Evolutionary conservation across 2,888 invertebrate genomes (phyloP), one percentile per base, ranked within the genome.

Genomic region (Zelleria hepariella): DNA sequence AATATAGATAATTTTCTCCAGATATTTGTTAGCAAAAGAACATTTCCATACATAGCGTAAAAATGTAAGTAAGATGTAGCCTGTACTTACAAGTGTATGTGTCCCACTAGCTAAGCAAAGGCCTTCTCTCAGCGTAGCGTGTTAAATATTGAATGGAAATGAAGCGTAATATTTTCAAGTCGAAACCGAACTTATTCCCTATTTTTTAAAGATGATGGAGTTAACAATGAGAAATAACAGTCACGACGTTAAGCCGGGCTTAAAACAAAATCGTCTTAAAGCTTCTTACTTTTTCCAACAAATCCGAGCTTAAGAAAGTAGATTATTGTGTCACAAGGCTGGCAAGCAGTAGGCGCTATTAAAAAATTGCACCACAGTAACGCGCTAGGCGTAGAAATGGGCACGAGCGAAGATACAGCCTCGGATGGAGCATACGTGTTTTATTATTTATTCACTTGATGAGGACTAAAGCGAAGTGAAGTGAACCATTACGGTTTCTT

Each of bases 381-480:
- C 1, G 6, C 23, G 8, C 51, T 1, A 42, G 32, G 1, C 15
- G 47, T 23, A 21, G 23, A 2, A 47, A 58, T 32, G 49, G 15
- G 42, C 23, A 27, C 42, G 21, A 42, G 23, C 32, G 42, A n/a
- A 23, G 58, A 20, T 27, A 26, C 27, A 58, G 26, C 23, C 57
- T 48, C 58, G 59, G 58, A 59, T 59, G 58, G 60, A 62, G 62
- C 60, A 75, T 78, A 77, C 82, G 74, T 78, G 71, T 78, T 78
- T 77, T 76, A 75, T 79, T 77, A 79, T 86, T 84, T 82, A 85
- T 84, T 81, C 80, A 78, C 73, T 74, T 72, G 75, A 74, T 79
- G 80, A 78, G 77, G 71, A 78, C 77, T 42, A 42, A 80, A 74
- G 80, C 79, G 80, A 78, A 77, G 78, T 79, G 80, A 78, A 77